Conservation (phyloP, 2,888 invertebrate species). For the Operophtera brumata region DNA sequence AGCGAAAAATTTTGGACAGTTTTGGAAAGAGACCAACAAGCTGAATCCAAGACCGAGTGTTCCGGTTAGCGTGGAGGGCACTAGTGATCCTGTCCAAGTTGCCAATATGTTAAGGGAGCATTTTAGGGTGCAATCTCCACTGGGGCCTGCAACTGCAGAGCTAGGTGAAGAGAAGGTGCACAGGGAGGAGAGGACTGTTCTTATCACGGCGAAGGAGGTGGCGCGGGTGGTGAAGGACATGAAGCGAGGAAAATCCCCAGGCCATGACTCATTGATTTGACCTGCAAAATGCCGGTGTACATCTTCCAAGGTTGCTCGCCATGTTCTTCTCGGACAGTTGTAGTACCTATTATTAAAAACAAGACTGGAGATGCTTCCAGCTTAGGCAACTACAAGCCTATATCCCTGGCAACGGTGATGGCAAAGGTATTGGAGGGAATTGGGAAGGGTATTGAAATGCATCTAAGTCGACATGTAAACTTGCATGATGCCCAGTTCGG, state of each 20-base stretch:
- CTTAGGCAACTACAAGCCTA: too few species aligned
- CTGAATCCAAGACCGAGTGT: constrained; percentile 2
- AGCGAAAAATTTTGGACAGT: not conserved
- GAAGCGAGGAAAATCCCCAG: not conserved
- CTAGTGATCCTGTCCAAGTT: constrained; percentile 4
- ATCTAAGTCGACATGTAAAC: too few species aligned
- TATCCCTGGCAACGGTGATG: too few species aligned
- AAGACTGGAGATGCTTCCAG: too few species aligned
- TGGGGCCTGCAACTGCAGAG: not conserved
- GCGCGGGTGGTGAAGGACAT: not conserved
- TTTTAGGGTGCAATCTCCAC: constrained; percentile 3
- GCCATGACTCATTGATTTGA: not conserved
- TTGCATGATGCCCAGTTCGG: too few species aligned
- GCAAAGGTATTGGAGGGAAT: too few species aligned
- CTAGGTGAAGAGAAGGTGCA: not conserved
- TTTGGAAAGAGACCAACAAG: constrained; percentile 9
- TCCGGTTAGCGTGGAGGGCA: not conserved
- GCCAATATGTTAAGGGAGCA: constrained; percentile 5
- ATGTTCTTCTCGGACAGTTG: too few species aligned
- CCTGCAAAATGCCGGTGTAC: not conserved
- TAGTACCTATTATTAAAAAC: too few species aligned
- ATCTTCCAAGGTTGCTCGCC: not conserved
- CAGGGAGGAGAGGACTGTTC: not conserved
- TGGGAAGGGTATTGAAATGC: too few species aligned
- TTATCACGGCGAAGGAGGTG: not conserved